These are phyloP conservation scores for Anseranas semipalmata DNA, from an alignment of 2,113 vertebrate genomes.

Conservation along the genomic window DNA sequence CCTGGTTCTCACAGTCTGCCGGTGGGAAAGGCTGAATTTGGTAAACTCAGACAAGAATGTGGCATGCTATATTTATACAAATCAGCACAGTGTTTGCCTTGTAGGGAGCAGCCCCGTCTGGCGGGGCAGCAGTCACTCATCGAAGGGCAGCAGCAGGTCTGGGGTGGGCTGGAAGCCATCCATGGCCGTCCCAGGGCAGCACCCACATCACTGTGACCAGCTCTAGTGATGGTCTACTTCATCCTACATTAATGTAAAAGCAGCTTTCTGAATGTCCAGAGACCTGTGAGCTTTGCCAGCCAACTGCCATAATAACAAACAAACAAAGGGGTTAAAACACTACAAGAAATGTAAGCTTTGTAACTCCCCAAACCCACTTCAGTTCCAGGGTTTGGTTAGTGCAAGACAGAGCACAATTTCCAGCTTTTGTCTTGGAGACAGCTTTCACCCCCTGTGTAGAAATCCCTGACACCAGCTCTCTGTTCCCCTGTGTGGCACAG, in stretches of 20 bases:
- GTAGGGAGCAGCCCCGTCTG: background rate
- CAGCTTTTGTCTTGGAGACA: background rate
- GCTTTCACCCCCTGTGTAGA: background rate
- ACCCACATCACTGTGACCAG: background rate
- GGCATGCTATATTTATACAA: background rate
- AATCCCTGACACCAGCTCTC: background rate
- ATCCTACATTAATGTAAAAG: background rate
- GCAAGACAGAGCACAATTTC: background rate
- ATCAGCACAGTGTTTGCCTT: background rate
- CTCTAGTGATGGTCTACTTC: background rate
- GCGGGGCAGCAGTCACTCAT: background rate
- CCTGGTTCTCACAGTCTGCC: slow-evolving; percentile 21
- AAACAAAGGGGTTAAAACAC: background rate
- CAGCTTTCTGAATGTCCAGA: background rate
- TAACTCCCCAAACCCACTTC: background rate
- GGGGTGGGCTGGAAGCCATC: background rate
- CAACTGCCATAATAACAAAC: background rate
- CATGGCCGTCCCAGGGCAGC: background rate
- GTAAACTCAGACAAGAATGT: slow-evolving; percentile 10
- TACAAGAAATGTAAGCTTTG: background rate
- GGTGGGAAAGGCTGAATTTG: slow-evolving; percentile 34
- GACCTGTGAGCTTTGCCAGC: background rate
- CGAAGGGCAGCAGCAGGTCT: background rate
- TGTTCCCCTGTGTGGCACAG: accelerated
- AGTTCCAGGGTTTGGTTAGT: background rate